phyloP scores from a whole-genome alignment of 2,797 vertebrate genomes.

The Tokudaia muenninki region DNA sequence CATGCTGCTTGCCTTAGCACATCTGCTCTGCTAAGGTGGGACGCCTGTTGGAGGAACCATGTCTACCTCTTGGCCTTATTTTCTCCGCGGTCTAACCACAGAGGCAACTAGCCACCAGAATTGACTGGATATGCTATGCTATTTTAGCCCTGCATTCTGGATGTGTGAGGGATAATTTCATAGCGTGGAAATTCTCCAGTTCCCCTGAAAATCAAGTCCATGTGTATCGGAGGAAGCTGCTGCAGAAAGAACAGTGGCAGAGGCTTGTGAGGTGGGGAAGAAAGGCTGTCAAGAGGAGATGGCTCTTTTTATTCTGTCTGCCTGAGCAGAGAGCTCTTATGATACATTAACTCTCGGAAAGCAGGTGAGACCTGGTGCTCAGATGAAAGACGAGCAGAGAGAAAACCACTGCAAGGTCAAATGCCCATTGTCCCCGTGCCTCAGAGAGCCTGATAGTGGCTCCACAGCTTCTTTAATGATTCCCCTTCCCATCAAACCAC shows the following conservation, averaged over 20 bases:
- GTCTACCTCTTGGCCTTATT: not conserved
- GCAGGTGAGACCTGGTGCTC: constrained; percentile 40
- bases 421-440: constrained; percentile 59
- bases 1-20: not conserved
- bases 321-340: constrained; percentile 44
- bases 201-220: not conserved
- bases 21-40: not conserved
- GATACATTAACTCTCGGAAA: constrained; percentile 50
- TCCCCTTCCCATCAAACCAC: constrained; percentile 68
- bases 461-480: constrained; percentile 16
- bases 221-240: not conserved
- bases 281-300: constrained; percentile 53
- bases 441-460: constrained; percentile 60
- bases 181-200: not conserved
- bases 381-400: constrained; percentile 5
- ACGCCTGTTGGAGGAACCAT: not conserved
- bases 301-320: constrained; percentile 65
- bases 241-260: not conserved
- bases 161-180: not conserved
- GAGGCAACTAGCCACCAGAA: not conserved
- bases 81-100: not conserved
- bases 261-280: not conserved
- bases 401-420: not conserved
- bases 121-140: not conserved
- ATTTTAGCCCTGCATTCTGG: not conserved